Percentiles rank a stretch among this genome's conserved stretches.
Evolutionary conservation across 30 jellyfish, hydroid and myxozoan genomes (phyloP).

Genomic region (Kudoa iwatai): DNA sequence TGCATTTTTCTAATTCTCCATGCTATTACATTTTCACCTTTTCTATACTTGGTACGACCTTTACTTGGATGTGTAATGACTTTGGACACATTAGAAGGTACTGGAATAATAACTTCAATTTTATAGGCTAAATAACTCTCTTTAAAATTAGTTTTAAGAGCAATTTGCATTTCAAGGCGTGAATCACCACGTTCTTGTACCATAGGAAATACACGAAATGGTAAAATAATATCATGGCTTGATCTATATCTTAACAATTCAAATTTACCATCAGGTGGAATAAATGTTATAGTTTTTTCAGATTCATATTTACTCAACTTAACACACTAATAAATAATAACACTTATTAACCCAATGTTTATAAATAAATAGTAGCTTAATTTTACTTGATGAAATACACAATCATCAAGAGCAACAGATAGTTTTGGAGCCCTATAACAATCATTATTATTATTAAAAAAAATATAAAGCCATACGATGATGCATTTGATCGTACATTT

Average conservation of each 20-base stretch:
- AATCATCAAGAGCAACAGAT: conserved; percentile 80
- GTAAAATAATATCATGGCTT: conserved; percentile 64
- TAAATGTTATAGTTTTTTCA: conserved; percentile 60
- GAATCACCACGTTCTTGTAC: conserved; percentile 79
- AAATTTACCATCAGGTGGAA: conserved; percentile 88
- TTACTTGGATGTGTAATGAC: conserved; percentile 6
- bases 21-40: conserved; percentile 58
- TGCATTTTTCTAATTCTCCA: conserved; percentile 94
- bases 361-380: background rate
- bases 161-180: conserved; percentile 67
- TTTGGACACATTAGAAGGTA: background rate
- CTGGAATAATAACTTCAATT: conserved; percentile 32
- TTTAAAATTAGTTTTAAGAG: conserved; percentile 38
- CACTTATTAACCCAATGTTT: background rate
- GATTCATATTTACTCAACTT: conserved; percentile 73
- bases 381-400: conserved; percentile 61
- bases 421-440: too few species aligned
- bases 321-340: conserved; percentile 15
- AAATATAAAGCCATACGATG: too few species aligned
- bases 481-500: too few species aligned
- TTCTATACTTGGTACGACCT: conserved; percentile 66
- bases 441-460: too few species aligned
- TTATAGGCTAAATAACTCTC: conserved; percentile 76
- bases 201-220: conserved; percentile 78
- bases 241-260: conserved; percentile 63